Percentiles rank a stretch among this genome's conserved stretches.
phyloP scores from a whole-genome alignment of 37 sponge, comb jelly and placozoan genomes.

The Lycopodina hypogea region DNA sequence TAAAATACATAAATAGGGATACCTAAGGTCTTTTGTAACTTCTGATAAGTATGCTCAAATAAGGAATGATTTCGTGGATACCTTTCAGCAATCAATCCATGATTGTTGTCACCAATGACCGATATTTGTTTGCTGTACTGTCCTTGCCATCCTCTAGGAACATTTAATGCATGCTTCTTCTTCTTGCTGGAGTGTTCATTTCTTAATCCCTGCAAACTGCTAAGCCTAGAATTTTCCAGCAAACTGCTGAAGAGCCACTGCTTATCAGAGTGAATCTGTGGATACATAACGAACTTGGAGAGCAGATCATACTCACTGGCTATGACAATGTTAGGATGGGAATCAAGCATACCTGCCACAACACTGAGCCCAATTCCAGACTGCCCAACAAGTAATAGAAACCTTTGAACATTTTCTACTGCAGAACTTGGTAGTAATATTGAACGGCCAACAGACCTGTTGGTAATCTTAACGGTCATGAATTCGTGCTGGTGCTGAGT shows the following conservation, averaged over 20 bases:
- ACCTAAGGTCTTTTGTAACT: constrained; percentile 12
- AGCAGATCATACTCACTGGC: constrained; percentile 60
- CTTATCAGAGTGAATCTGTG: constrained; percentile 8
- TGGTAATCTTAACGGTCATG: no score
- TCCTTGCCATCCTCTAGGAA: constrained; percentile 49
- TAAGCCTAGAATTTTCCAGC: constrained; percentile 22
- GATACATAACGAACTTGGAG: constrained; percentile 6
- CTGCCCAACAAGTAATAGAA: constrained; percentile 67
- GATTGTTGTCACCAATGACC: constrained; percentile 50
- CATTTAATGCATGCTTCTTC: constrained; percentile 36
- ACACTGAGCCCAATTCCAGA: constrained; percentile 62
- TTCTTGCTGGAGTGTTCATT: constrained; percentile 1
- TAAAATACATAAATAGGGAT: constrained; percentile 44
- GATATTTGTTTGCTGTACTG: constrained; percentile 7
- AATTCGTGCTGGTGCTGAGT: background rate
- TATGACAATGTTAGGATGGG: constrained; percentile 66
- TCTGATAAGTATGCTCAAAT: constrained; percentile 9
- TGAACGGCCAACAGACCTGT: background rate
- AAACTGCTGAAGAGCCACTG: constrained; percentile 36
- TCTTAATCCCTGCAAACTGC: constrained; percentile 3
- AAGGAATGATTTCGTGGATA: constrained; percentile 6
- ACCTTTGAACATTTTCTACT: constrained; percentile 31
- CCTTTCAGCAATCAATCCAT: constrained; percentile 38
- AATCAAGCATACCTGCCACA: constrained; percentile 58
- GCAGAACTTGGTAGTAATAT: background rate